phyloP scores from a whole-genome alignment of 2,797 vertebrate genomes.

The Orestias chungarensis region DNA sequence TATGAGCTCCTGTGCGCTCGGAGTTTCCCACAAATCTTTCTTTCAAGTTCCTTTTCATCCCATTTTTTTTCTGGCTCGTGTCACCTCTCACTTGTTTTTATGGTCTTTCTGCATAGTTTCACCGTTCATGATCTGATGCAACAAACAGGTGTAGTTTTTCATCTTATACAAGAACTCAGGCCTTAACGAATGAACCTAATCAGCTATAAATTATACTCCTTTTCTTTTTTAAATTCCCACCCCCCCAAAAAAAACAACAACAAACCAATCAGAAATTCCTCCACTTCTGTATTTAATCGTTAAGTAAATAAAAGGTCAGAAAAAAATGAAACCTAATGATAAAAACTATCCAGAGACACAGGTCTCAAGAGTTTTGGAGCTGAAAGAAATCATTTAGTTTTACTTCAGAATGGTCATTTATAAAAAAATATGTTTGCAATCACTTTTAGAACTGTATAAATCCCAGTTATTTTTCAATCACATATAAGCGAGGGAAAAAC shows the following conservation, averaged over 20 bases:
- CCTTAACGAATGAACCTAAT: background rate
- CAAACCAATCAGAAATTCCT: background rate
- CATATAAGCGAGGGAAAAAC: background rate
- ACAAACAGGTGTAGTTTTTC: background rate
- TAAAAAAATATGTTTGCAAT: background rate
- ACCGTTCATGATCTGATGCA: background rate
- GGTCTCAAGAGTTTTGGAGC: background rate
- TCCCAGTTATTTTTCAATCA: background rate
- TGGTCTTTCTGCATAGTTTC: background rate
- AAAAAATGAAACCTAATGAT: background rate
- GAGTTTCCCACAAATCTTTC: constrained; percentile 26
- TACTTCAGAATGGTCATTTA: background rate
- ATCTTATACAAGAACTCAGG: background rate
- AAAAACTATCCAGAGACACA: background rate
- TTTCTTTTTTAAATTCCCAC: background rate
- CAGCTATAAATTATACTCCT: background rate
- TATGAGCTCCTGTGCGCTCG: constrained; percentile 34
- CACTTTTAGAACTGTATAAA: background rate
- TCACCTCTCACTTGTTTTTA: constrained; percentile 1
- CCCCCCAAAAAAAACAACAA: too few relatives aligned
- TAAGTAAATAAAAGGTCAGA: background rate
- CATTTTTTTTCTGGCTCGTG: background rate
- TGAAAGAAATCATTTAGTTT: background rate
- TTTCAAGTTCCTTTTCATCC: constrained; percentile 39
- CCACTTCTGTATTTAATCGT: too few relatives aligned